phyloP scores from a whole-genome alignment of 2,113 vertebrate genomes.

The Sceloporus undulatus region DNA sequence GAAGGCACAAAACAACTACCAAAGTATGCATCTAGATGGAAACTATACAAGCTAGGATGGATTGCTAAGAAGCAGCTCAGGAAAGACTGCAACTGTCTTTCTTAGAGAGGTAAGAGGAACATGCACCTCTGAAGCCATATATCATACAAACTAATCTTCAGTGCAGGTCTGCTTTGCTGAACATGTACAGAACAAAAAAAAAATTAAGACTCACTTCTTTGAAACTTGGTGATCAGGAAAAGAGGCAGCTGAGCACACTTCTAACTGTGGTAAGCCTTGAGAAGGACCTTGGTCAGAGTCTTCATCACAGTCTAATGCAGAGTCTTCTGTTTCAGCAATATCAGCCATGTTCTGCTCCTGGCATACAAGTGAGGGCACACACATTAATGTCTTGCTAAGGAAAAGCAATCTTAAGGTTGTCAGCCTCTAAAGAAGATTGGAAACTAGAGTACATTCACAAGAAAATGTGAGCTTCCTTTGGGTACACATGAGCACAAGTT shows the following conservation, averaged over 20 bases:
- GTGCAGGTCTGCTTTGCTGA: not conserved
- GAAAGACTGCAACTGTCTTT: not conserved
- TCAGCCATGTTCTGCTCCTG: constrained; percentile 50
- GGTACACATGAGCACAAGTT: no score
- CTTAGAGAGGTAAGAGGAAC: not conserved
- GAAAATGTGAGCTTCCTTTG: no score
- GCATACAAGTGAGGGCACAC: not conserved
- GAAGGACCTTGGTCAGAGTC: rapidly evolving
- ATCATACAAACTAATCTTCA: not conserved
- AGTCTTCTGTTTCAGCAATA: constrained; percentile 8
- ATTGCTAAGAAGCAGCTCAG: not conserved
- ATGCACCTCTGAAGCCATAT: not conserved
- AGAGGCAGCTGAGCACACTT: not conserved
- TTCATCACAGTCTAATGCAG: not conserved
- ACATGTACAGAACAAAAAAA: not conserved
- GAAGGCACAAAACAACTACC: no score
- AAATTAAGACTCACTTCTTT: constrained; percentile 58
- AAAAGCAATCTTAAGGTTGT: not conserved
- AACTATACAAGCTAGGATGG: not conserved
- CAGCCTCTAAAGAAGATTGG: not conserved
- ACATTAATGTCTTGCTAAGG: not conserved
- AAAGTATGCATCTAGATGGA: no score
- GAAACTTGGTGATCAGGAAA: constrained; percentile 47
- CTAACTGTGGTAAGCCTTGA: not conserved
- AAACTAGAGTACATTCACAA: not conserved